Evolutionary conservation across 2,797 vertebrate genomes (phyloP), one percentile per base, ranked within the genome.

Genomic region (Danio choprae): DNA sequence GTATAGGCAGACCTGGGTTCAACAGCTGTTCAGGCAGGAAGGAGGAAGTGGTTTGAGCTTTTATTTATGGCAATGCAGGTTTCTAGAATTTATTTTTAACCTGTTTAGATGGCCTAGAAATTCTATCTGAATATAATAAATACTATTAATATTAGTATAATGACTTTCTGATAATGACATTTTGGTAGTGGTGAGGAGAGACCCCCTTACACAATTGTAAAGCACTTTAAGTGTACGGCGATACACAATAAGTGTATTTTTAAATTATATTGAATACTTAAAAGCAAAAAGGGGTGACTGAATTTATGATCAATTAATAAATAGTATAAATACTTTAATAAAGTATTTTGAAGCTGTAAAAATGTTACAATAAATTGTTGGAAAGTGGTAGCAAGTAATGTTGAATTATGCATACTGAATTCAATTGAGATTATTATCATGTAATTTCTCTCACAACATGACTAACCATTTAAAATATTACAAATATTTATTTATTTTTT

Each of bases 31-130:
- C 5, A 18, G 64, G 50, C 64, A 69, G 63, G 70, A 74, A 79
- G 77, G 7, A 67, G 79, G 16, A 70, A 79, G 83, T 79, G 76
- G 77, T 20, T 74, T 70, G 6, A 36, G 40, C 60, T 67, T 36
- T 46, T 55, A 53, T 51, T 22, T 58, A 41, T 58, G 22, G 41
- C 43, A 58, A 38, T n/a, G 12, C 64, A 15, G 9, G 16, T 43
- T n/a, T 75, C 40, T 40, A 18, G 11, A 40, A 10, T 44, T 48
- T 11, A 7, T 16, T 50, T 50, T 68, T 46, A 50, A 9, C 6
- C 9, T 4, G 22, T 46, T 46, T n/a, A 36, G 22, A 50, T 22
- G 20, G 20, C 1, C 7, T 51, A 9, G 46, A 51, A 11, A 69
- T 69, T 16, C 43, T 10, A 15, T 36, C 22, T 10, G 1, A 65